Evolutionary conservation across 2,113 vertebrate genomes (phyloP).

Genomic region (Sclerurus mexicanus): DNA sequence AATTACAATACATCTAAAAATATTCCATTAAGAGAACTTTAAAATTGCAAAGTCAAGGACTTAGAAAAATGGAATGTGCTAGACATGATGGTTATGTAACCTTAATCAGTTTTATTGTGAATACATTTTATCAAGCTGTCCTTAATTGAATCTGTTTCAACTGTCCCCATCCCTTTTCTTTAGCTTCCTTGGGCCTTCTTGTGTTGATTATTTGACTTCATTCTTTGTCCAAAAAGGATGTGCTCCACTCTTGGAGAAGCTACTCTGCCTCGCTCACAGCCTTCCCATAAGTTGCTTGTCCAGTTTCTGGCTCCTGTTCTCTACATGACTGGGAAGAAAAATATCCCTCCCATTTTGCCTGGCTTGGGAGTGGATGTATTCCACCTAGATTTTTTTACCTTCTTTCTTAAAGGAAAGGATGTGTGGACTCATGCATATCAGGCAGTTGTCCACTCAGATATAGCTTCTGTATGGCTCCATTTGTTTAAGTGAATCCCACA

Average conservation of each 20-base stretch:
- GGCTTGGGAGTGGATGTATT: fast-evolving
- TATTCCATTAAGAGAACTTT: not conserved
- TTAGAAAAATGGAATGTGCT: not conserved
- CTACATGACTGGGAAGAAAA: not conserved
- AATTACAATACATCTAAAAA: not conserved
- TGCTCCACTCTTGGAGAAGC: not conserved
- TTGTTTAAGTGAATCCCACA: not conserved
- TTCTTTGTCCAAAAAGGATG: not conserved
- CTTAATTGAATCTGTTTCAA: not conserved
- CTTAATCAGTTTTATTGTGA: not conserved
- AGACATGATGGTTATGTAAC: not conserved
- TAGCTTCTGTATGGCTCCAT: not conserved
- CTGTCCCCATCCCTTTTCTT: not conserved
- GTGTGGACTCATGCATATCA: not conserved
- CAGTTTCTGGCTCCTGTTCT: not conserved
- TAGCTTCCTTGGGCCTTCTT: not conserved
- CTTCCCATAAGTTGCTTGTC: not conserved
- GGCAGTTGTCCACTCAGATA: not conserved
- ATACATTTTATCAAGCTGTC: not conserved
- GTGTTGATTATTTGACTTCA: not conserved
- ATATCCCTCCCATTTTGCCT: not conserved
- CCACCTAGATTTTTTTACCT: not conserved
- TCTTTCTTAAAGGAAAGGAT: not conserved
- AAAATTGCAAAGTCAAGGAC: not conserved
- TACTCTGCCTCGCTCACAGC: not conserved